phyloP scores from a whole-genome alignment of 2,113 vertebrate species.

The Anarhynchus alexandrinus region DNA sequence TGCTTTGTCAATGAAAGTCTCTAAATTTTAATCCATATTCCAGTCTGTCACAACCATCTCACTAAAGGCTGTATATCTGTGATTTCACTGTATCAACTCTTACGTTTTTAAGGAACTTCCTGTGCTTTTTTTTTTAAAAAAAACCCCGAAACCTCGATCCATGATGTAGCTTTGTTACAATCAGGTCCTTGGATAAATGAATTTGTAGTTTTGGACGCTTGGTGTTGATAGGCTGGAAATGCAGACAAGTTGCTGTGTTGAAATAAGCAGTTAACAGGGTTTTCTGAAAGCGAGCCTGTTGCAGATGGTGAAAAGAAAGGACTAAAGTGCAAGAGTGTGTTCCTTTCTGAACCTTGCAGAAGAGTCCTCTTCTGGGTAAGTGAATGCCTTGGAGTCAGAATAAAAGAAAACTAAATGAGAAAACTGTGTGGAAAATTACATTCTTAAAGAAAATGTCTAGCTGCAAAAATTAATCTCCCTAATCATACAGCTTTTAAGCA shows the following conservation, averaged over 20 bases:
- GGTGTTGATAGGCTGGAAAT: neutral
- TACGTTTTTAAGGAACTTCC: neutral
- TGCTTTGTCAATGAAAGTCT: neutral
- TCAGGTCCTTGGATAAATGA: neutral
- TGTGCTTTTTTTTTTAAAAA: neutral
- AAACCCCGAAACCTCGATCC: too few species aligned
- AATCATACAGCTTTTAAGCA: constrained; percentile 16
- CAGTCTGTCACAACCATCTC: neutral
- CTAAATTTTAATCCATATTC: neutral
- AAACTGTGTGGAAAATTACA: constrained; percentile 36
- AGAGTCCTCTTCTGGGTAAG: neutral
- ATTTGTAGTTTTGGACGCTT: neutral
- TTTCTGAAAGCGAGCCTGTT: neutral
- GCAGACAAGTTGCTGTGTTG: neutral
- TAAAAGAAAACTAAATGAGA: constrained; percentile 17
- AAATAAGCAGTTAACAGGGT: neutral
- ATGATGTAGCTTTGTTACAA: neutral
- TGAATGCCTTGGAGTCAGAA: neutral
- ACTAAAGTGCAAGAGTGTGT: neutral
- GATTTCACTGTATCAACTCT: neutral
- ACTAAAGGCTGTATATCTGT: neutral
- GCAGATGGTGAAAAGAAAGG: neutral
- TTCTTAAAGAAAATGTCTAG: constrained; percentile 35
- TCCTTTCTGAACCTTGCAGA: neutral
- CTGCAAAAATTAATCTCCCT: constrained; percentile 58